Evolutionary conservation across 2,888 invertebrate species (phyloP), one percentile per base, ranked within the genome.

Genomic region (Trachelus iudaicus): DNA sequence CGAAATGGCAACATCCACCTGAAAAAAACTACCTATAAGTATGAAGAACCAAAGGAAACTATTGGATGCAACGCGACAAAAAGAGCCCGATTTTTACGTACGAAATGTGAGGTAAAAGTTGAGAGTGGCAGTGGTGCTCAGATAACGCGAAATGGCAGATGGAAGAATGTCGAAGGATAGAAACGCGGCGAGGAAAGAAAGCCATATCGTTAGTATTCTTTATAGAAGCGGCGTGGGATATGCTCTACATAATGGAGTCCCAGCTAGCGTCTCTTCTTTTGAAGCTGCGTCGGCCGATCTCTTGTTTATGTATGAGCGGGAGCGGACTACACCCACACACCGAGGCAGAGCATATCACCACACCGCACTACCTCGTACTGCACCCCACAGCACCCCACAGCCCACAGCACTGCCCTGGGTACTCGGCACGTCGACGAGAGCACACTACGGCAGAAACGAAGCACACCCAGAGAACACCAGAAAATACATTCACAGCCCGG

Each of bases 251-350:
- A 91, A 91, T 91, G 91, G 91, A 91, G 89, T 88, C 89, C 85
- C 88, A 86, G 89, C 89, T 86, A 85, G 86, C 86, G 89, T 88
- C 88, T 89, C 90, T 90, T 90, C 90, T 91, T 91, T 91, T 91
- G 90, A 90, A 88, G 90, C 89, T 81, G 83, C 88, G 87, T 86
- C 89, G 89, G 86, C 86, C 89, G 90, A 90, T 90, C 91, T 90
- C 90, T 91, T 91, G 91, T 91, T 91, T 91, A 91, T 91, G 91
- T 91, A 91, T 91, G 91, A 91, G 90, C 87, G 85, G 87, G 86
- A 83, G 84, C 87, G 88, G 89, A 89, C 91, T 88, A 85, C 87
- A 88, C 89, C 85, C 84, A 87, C 84, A 87, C 88, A 85, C 85
- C 23, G 56, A 56, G 23, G 1, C 56, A 56, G 23, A 23, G 56